Evolutionary conservation across 2,113 vertebrate genomes (phyloP).

Genomic region (Hemiprocne comata): DNA sequence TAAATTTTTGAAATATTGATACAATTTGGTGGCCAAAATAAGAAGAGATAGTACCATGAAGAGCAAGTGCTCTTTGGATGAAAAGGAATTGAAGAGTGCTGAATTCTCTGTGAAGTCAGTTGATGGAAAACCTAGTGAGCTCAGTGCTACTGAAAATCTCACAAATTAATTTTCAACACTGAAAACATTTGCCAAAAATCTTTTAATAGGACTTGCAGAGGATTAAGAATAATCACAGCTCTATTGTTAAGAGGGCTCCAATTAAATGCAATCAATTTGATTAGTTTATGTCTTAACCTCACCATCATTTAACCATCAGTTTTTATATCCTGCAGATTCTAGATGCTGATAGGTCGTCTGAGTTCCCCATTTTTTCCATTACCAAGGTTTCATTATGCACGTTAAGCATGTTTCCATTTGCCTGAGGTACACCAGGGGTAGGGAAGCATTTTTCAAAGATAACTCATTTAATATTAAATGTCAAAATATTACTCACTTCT

Average conservation of each 20-base stretch:
- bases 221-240: conserved; percentile 17
- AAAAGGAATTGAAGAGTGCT: neutral
- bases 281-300: conserved; percentile 21
- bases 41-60: neutral
- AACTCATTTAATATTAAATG: conserved; percentile 81
- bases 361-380: conserved; percentile 76
- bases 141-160: neutral
- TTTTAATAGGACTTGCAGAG: neutral
- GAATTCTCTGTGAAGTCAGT: neutral
- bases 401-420: conserved; percentile 78
- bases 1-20: neutral
- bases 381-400: conserved; percentile 72
- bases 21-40: neutral
- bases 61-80: neutral
- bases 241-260: neutral
- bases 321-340: conserved; percentile 35
- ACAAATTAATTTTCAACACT: neutral
- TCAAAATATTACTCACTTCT: conserved; percentile 79
- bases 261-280: conserved; percentile 29
- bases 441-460: conserved; percentile 79
- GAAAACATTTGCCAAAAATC: neutral
- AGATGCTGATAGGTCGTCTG: conserved; percentile 57
- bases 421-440: conserved; percentile 73
- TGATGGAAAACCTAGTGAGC: neutral
- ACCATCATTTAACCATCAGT: conserved; percentile 11